Conservation (phyloP, 2,888 invertebrate species). For the Rhingia rostrata region DNA sequence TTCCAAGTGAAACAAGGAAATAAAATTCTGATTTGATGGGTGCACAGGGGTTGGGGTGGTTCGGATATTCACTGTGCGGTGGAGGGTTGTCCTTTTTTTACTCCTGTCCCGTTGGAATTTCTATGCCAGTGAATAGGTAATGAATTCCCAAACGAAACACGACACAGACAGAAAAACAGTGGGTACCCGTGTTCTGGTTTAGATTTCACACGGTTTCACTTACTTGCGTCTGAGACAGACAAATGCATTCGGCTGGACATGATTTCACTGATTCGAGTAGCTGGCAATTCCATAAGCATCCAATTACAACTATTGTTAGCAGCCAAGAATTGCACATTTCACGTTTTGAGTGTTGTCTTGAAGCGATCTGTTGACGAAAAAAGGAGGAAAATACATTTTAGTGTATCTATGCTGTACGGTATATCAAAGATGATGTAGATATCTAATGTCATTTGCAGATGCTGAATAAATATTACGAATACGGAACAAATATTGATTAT, state of each 20-base stretch:
- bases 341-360: slow-evolving; percentile 77
- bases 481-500: too few species aligned
- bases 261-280: slow-evolving; percentile 84
- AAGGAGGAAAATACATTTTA: not conserved
- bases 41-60: not conserved
- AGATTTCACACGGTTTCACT: slow-evolving; percentile 74
- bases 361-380: slow-evolving; percentile 54
- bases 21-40: slow-evolving; percentile 36
- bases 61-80: slow-evolving; percentile 11
- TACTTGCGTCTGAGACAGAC: slow-evolving; percentile 94
- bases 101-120: slow-evolving; percentile 11
- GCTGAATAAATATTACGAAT: too few species aligned
- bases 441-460: slow-evolving; percentile 24
- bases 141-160: slow-evolving; percentile 46
- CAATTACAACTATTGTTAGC: slow-evolving; percentile 83
- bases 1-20: slow-evolving; percentile 70
- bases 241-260: slow-evolving; percentile 92
- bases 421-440: not conserved
- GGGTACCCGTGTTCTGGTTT: slow-evolving; percentile 13
- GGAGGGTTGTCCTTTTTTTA: not conserved
- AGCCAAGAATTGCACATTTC: slow-evolving; percentile 83
- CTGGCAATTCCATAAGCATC: slow-evolving; percentile 83
- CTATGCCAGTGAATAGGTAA: slow-evolving; percentile 50
- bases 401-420: not conserved
- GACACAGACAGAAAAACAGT: slow-evolving; percentile 8